Conservation (phyloP, 1,140 invertebrate species). For the Panagrolaimus sp. region DNA sequence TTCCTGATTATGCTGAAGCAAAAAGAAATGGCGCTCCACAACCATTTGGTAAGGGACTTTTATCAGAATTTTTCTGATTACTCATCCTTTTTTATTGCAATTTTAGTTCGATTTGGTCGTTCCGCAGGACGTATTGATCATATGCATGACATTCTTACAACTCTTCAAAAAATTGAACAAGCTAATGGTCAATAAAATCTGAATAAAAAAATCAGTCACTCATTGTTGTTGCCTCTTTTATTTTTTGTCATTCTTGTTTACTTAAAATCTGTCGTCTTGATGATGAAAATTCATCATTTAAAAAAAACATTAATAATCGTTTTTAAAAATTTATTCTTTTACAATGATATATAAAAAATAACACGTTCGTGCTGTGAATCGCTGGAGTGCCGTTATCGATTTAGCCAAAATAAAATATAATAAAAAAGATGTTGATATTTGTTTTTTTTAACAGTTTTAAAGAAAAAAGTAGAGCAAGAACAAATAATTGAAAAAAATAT, state of each 20-base stretch:
- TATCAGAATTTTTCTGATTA: no score
- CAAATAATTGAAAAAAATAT: no score
- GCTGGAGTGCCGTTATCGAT: slow-evolving; percentile 10
- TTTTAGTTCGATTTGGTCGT: slow-evolving; percentile 32
- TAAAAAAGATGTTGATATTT: no score
- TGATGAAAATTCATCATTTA: not conserved
- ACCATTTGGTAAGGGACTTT: slow-evolving; percentile 27
- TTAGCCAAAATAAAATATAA: slow-evolving; percentile 4
- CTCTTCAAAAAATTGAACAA: slow-evolving; percentile 16
- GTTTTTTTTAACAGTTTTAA: no score
- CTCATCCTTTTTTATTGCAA: no score
- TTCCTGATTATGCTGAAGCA: slow-evolving; percentile 19
- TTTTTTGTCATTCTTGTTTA: not conserved
- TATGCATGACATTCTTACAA: slow-evolving; percentile 12
- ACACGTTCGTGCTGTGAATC: slow-evolving; percentile 4
- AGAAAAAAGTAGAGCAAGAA: no score
- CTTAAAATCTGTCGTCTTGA: not conserved
- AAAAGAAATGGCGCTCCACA: slow-evolving; percentile 35
- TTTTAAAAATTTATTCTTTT: no score
- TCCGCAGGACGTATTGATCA: slow-evolving; percentile 19
- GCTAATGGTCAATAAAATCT: slow-evolving; percentile 8
- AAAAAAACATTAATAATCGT: no score
- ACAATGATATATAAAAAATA: no score
- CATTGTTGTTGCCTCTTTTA: slow-evolving; percentile 4
- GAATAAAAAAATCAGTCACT: not conserved